Evolutionary conservation across 2,888 invertebrate species (phyloP), one percentile per base, ranked within the genome.

Genomic region (Napeogenes sylphis): DNA sequence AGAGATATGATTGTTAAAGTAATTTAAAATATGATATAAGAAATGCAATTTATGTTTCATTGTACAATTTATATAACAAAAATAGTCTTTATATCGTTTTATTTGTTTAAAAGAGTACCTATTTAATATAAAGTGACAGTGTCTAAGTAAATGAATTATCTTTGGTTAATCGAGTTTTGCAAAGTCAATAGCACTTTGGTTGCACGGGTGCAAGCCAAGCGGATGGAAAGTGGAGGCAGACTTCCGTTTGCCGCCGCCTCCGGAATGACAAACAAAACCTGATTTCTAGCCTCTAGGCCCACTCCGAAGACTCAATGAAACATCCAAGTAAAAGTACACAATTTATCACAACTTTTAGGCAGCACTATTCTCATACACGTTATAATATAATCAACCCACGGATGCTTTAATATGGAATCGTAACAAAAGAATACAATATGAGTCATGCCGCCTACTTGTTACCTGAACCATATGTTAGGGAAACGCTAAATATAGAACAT

Each of bases 191-290:
- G 65, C 56, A 59, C 35, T 59, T 63, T 57, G 64, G 60, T 59
- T 55, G 68, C 61, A 59, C 54, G 62, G 62, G 55, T 57, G 65
- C 58, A 58, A 55, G 56, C 58, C 61, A 62, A 78, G 83, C 88
- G 90, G 88, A 89, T 89, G 87, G 90, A 89, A 89, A 89, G 90
- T 82, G 80, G 85, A 75, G 82, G 79, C 80, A 73, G 74, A 76
- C 83, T 88, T 88, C 88, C 89, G 89, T 82, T 81, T 80, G 78
- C 76, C 76, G 77, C 83, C 84, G 83, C 88, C 85, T 84, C 81
- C 87, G 80, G 90, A 89, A 90, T 90, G 87, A 86, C 87, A 90
- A 90, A 85, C 82, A 85, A 84, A 90, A 89, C 90, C 90, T 87
- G 90, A 90, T 90, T 90, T 90, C 88, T 87, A 90, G 21, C 4